phyloP scores from a whole-genome alignment of 2,888 invertebrate genomes.

The Lasioglossum calceatum region DNA sequence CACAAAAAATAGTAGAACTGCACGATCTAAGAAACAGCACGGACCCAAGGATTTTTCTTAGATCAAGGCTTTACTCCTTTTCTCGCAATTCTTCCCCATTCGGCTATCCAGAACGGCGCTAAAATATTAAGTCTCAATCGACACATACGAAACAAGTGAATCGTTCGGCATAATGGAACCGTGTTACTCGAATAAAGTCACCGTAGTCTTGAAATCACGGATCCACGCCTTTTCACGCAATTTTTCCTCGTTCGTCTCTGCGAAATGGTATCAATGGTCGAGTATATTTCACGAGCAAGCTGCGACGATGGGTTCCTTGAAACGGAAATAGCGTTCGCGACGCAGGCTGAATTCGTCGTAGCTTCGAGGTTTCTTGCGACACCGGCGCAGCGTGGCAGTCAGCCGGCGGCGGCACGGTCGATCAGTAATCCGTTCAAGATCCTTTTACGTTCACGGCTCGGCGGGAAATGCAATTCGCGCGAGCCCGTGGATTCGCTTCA shows the following conservation, averaged over 20 bases:
- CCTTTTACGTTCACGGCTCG: slow-evolving; percentile 45
- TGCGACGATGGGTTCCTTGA: not conserved
- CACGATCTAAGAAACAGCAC: no score
- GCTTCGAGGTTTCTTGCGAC: not conserved
- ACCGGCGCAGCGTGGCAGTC: not conserved
- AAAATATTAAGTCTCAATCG: no score
- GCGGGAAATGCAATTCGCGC: slow-evolving; percentile 61
- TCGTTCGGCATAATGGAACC: not conserved
- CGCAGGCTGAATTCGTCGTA: slow-evolving; percentile 31
- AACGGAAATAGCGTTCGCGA: slow-evolving; percentile 15
- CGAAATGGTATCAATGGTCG: slow-evolving; percentile 26
- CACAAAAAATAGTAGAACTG: no score
- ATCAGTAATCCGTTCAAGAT: slow-evolving; percentile 60
- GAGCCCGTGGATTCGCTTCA: slow-evolving; percentile 34
- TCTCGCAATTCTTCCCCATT: no score
- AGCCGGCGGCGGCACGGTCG: slow-evolving; percentile 9
- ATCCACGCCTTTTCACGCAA: not conserved
- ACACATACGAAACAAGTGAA: not conserved
- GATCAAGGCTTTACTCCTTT: no score
- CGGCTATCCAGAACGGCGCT: no score
- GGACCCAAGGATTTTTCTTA: no score
- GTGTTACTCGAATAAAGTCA: not conserved
- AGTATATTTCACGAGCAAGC: slow-evolving; percentile 15
- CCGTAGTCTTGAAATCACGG: not conserved
- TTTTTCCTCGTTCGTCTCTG: not conserved